Conservation (phyloP, 2,888 invertebrate genomes). For the Tribolium freemani region DNA sequence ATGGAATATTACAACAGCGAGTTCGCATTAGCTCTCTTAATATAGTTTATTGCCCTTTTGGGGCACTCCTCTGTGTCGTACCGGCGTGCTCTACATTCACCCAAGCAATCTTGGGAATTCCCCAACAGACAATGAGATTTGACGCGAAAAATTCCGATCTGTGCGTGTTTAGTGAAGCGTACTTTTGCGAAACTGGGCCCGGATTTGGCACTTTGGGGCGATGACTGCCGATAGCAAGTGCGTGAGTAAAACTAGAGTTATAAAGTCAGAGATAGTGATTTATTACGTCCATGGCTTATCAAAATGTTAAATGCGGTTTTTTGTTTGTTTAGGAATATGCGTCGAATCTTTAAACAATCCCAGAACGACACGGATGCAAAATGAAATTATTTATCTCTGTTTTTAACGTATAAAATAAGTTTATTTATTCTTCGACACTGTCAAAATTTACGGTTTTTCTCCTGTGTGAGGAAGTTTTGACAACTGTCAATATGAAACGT, state of each 20-base stretch:
- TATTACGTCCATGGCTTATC: not conserved
- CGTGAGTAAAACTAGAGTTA: not conserved
- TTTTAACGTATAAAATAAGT: too few species aligned
- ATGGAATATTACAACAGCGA: not conserved
- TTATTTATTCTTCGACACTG: too few species aligned
- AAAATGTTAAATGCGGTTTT: not conserved
- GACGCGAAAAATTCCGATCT: not conserved
- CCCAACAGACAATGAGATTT: not conserved
- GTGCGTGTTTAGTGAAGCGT: not conserved
- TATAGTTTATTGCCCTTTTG: conserved; percentile 8
- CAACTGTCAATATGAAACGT: too few species aligned
- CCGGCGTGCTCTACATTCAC: not conserved
- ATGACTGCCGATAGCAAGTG: not conserved
- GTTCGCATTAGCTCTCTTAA: not conserved
- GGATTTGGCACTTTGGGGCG: not conserved
- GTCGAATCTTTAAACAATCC: too few species aligned
- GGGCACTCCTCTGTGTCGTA: conserved; percentile 1
- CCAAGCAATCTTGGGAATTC: not conserved
- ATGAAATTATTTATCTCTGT: too few species aligned
- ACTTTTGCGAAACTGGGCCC: not conserved
- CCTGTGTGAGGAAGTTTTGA: too few species aligned
- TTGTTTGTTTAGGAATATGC: too few species aligned
- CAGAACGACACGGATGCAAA: too few species aligned
- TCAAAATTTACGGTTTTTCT: too few species aligned
- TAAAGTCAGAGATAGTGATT: not conserved